Base-by-base conservation (phyloP, 2,888 invertebrate genomes). In the Oligia strigilis region DNA sequence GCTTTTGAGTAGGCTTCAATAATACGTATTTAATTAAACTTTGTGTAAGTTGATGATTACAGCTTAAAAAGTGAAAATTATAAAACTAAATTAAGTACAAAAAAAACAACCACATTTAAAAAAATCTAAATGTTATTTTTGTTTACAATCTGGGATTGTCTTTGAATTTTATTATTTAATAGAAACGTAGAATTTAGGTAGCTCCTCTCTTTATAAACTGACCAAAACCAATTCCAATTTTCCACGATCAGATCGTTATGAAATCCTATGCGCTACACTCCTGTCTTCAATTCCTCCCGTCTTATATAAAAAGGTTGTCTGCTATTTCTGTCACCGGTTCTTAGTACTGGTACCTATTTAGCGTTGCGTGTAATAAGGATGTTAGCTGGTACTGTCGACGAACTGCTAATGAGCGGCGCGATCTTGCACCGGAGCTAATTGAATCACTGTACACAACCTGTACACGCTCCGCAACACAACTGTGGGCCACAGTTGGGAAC, bases 371-470 rank as follows among this genome's bases (percentile, higher is more conserved):
- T 79, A 71, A 81, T 70, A 70, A 72, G 76, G 67, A 79, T 81
- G 83, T 87, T 72, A 76, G 67, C 71, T 17, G 64, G 77, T 81
- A 19, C 60, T 40, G 60, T 14, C 64, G 58, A 77, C 64, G 60
- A 75, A 62, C 73, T 43, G 40, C 65, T 84, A 84, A 84, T 84
- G 72, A 75, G 74, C 52, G 77, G 40, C 19, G n/a, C 67, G 40
- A 73, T 36, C 72, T 72, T 60, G 67, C 40, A 36, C 43, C 19
- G 1, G 5, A 19, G 55, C 72, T 75, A 72, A 69, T 65, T 67
- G 60, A 55, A 46, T 4, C 64, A 62, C 55, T 75, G 66, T 64
- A 70, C 60, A 40, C 46, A 36, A 64, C 17, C 65, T 71, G 60
- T 60, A 19, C 76, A 58, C 6, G 29, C 13, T 52, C 19, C 49